Base-by-base conservation (phyloP, 37 sponge, comb jelly and placozoan genomes). In the Spongia lamella region DNA sequence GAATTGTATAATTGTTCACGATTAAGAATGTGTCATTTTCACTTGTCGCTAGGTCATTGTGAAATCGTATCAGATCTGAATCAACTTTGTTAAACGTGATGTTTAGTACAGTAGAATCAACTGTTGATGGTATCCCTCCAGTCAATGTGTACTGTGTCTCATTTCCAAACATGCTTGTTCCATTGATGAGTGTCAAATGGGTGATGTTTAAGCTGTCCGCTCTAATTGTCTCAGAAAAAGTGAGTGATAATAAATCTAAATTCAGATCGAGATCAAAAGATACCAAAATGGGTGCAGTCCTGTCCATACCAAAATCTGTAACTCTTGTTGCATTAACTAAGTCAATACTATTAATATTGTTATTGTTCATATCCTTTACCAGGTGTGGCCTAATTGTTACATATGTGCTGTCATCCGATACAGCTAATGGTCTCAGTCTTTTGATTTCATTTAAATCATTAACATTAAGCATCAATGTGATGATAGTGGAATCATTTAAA, bases 161-260 rank as follows among this genome's bases (percentile, higher is more conserved):
- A 64, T 59, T 55, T 0, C 36, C 63, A 1, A 32, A 11, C 40
- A n/a, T 53, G 70, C 80, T 53, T 20, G 66, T 43, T 43, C 47
- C 47, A 43, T 9, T 43, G 47, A 43, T 75, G 24, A 95, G 66
- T 3, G 83, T 56, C 20, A 95, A 77, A 16, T 36, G 66, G 20
- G 92, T 84, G 26, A 88, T 59, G 26, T 82, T 63, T 50, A 93
- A 61, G 7, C 79, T 63, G 16, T 84, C 73, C 29, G 79, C 68
- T 22, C 59, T 24, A 17, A 95, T 85, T 0, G 96, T 95, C 61
- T 95, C 96, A 43, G 68, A 81, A 77, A 95, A 95, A 0, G 96
- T 95, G 24, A 95, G 73, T 24, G 59, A 60, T 14, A 95, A 76
- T 0, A 39, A 38, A 64, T 95, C 89, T 9, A 77, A 27, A 37